phyloP scores from a whole-genome alignment of 2,797 vertebrate species.

The Hydrolagus colliei region DNA sequence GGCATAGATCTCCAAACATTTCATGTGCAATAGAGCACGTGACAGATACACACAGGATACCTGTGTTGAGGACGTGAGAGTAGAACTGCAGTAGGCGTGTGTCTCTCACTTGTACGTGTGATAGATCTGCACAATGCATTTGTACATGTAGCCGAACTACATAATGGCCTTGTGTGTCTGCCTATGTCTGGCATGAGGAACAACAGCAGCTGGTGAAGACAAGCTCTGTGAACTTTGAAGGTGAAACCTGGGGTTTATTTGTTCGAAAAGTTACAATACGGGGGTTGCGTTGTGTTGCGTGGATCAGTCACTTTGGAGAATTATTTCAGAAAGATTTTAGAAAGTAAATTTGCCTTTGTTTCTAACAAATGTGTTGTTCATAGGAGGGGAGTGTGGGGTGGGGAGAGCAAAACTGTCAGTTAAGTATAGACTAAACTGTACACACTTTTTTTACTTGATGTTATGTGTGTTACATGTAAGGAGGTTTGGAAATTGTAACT shows the following conservation, averaged over 20 bases:
- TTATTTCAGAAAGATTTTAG: background rate
- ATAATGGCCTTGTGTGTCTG: background rate
- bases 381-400: background rate
- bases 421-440: background rate
- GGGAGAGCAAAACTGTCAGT: background rate
- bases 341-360: background rate
- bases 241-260: background rate
- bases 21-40: too few species aligned
- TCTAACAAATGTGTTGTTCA: background rate
- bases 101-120: background rate
- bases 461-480: too few species aligned
- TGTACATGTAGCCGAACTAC: background rate
- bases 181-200: background rate
- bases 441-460: background rate
- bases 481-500: too few species aligned
- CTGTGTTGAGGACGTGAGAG: too few species aligned
- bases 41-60: too few species aligned
- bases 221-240: background rate
- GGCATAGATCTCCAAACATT: too few species aligned
- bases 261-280: background rate
- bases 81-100: too few species aligned
- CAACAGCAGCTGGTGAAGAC: background rate
- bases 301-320: background rate
- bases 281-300: background rate
- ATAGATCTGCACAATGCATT: background rate